phyloP scores from a whole-genome alignment of 2,797 vertebrate genomes.

The Macropodus opercularis region DNA sequence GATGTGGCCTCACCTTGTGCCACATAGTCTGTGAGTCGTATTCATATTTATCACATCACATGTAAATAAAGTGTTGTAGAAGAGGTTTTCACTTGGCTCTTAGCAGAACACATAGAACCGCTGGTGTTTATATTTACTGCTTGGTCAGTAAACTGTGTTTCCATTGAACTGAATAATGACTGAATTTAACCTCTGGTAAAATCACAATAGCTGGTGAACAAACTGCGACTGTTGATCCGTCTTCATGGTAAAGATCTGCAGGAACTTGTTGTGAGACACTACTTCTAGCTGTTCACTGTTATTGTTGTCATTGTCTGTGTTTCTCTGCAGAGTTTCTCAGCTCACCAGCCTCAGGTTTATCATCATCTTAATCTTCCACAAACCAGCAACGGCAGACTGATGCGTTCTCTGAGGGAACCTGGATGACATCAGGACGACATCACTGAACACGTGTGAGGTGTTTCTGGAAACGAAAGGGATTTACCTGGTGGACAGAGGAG shows the following conservation, averaged over 20 bases:
- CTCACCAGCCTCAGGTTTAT: conserved; percentile 60
- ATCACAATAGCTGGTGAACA: not conserved
- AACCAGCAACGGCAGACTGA: conserved; percentile 6
- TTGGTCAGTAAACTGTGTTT: not conserved
- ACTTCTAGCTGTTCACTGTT: too few relatives aligned
- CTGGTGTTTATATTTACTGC: not conserved
- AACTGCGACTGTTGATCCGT: not conserved
- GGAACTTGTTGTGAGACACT: too few relatives aligned
- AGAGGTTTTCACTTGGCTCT: too few relatives aligned
- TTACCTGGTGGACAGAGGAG: conserved; percentile 8
- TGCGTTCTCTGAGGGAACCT: conserved; percentile 12
- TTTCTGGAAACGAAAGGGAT: not conserved
- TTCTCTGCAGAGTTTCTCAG: conserved; percentile 27
- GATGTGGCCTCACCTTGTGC: too few relatives aligned
- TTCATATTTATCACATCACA: too few relatives aligned
- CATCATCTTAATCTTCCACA: conserved; percentile 37
- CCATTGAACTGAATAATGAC: too few relatives aligned
- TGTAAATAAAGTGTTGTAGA: too few relatives aligned
- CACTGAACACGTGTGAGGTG: conserved; percentile 10
- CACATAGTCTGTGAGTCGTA: too few relatives aligned
- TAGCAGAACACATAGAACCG: too few relatives aligned
- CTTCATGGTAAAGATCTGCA: not conserved
- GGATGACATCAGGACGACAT: conserved; percentile 1
- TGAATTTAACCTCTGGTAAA: not conserved
- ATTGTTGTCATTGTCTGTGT: not conserved